These are phyloP conservation scores for Sesamia inferens DNA, from an alignment of 2,888 invertebrate genomes.

Conservation along the genomic window DNA sequence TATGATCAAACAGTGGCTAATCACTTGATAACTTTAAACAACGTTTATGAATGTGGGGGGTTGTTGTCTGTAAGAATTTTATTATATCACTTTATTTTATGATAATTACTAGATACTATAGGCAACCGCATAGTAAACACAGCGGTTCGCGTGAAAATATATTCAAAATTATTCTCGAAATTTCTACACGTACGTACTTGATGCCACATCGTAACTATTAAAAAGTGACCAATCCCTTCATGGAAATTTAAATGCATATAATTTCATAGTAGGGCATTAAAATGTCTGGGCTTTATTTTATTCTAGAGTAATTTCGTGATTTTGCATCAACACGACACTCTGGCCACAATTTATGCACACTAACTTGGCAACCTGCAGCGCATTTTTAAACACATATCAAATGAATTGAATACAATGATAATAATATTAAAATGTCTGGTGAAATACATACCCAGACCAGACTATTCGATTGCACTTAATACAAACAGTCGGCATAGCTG, in stretches of 20 bases:
- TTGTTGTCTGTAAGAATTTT: constrained; percentile 42
- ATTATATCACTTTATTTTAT: constrained; percentile 33
- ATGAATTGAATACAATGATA: constrained; percentile 50
- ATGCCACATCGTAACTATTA: constrained; percentile 37
- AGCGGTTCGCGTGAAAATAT: constrained; percentile 31
- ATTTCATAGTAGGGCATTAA: constrained; percentile 24
- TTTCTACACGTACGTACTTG: constrained; percentile 29
- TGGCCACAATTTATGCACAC: constrained; percentile 37
- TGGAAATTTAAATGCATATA: constrained; percentile 40
- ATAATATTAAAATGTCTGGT: constrained; percentile 53
- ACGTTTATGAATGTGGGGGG: no score
- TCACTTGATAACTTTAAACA: no score
- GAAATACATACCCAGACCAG: constrained; percentile 53
- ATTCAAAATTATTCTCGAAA: constrained; percentile 50
- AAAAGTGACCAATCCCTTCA: constrained; percentile 28
- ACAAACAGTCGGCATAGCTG: constrained; percentile 53
- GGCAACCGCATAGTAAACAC: constrained; percentile 20
- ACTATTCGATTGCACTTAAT: constrained; percentile 60
- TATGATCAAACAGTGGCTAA: no score
- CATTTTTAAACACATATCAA: constrained; percentile 49
- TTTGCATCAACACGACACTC: constrained; percentile 27
- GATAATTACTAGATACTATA: constrained; percentile 33
- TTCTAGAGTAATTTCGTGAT: constrained; percentile 29
- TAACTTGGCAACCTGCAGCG: constrained; percentile 41
- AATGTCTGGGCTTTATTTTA: constrained; percentile 25